A percentile compares a stretch with the other conserved stretches of the same genome.
Conservation (phyloP, 2,797 vertebrate genomes). For the Acrossocheilus wenchowensis region DNA sequence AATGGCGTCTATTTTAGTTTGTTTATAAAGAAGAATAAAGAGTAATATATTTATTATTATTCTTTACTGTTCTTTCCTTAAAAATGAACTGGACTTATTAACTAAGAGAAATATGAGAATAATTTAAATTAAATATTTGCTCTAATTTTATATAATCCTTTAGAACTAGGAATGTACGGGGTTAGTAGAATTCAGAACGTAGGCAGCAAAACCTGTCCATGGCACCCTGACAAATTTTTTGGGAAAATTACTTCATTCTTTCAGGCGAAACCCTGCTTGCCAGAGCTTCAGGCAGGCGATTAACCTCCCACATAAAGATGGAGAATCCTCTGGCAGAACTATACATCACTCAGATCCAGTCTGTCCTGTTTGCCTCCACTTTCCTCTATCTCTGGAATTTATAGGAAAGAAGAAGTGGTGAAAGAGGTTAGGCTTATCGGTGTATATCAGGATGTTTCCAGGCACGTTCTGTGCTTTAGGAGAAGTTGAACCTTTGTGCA, state of each 20-base stretch:
- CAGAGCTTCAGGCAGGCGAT: slow-evolving; percentile 43
- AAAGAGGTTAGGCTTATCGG: slow-evolving; percentile 34
- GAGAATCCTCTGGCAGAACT: slow-evolving; percentile 48
- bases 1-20: neutral
- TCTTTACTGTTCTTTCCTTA: neutral
- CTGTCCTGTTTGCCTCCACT: slow-evolving; percentile 58
- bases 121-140: neutral
- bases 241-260: slow-evolving; percentile 26
- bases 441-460: slow-evolving; percentile 22
- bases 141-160: neutral
- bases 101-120: neutral
- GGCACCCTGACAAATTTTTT: neutral
- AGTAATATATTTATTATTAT: neutral
- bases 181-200: neutral
- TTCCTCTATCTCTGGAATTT: slow-evolving; percentile 60
- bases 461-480: slow-evolving; percentile 17
- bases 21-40: neutral
- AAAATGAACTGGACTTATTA: neutral
- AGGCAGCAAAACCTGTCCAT: slow-evolving; percentile 33
- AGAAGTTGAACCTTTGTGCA: slow-evolving; percentile 21
- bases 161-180: neutral
- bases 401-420: slow-evolving; percentile 53
- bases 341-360: slow-evolving; percentile 53
- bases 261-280: slow-evolving; percentile 39
- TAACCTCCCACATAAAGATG: slow-evolving; percentile 42